Conservation (phyloP, 2,797 vertebrate species). For the Lerista edwardsae region DNA sequence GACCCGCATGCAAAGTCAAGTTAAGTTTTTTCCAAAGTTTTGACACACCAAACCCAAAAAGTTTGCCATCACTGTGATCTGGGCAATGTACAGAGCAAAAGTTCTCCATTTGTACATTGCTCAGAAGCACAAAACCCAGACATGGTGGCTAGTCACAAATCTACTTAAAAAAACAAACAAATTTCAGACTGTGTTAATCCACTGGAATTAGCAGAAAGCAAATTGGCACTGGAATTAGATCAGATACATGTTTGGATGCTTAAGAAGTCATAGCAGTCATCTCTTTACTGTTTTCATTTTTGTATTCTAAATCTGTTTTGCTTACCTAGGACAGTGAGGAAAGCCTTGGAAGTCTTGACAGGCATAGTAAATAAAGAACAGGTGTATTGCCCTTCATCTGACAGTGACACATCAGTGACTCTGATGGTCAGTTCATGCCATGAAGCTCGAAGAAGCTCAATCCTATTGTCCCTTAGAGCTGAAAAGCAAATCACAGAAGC, state of each 20-base stretch:
- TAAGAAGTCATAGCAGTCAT: slow-evolving; percentile 14
- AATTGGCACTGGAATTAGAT: slow-evolving; percentile 16
- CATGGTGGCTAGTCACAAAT: not conserved
- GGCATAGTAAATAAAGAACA: slow-evolving; percentile 99
- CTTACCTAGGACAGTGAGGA: slow-evolving; percentile 95
- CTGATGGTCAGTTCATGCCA: slow-evolving; percentile 97
- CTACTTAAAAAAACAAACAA: no score
- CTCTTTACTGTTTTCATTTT: slow-evolving; percentile 8
- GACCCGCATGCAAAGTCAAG: no score
- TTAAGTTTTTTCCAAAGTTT: no score
- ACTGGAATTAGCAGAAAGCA: slow-evolving; percentile 34
- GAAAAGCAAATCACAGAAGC: slow-evolving; percentile 32
- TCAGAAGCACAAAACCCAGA: not conserved
- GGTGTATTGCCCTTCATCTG: slow-evolving; percentile 96
- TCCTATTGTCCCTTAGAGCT: slow-evolving; percentile 96
- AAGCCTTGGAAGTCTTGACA: slow-evolving; percentile 97
- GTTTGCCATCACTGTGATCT: no score
- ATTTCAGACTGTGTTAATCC: not conserved
- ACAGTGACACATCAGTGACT: slow-evolving; percentile 90
- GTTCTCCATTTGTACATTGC: not conserved
- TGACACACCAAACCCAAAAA: no score
- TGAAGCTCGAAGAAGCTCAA: slow-evolving; percentile 93
- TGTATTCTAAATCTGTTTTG: slow-evolving; percentile 20
- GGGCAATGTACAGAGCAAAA: not conserved
- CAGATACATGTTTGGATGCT: not conserved